phyloP scores from a whole-genome alignment of 2,113 vertebrate species.

The Anser brachyrhynchus region DNA sequence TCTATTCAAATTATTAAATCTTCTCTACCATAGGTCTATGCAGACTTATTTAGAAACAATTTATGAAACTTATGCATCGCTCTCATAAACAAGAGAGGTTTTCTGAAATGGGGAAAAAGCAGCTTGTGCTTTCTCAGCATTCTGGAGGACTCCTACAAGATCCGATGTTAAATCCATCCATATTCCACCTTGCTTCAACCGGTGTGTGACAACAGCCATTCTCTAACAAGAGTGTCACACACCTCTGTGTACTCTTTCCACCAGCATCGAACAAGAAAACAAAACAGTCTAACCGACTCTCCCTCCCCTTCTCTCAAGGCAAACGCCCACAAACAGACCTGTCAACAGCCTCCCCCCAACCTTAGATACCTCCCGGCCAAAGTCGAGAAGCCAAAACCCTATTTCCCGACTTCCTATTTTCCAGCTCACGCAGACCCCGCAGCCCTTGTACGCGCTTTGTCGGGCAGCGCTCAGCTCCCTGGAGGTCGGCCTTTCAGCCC shows the following conservation, averaged over 20 bases:
- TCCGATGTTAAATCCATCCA: neutral
- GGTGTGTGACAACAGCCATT: accelerated
- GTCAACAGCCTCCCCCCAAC: neutral
- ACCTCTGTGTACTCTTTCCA: neutral
- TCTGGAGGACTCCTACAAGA: neutral
- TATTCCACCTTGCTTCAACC: neutral
- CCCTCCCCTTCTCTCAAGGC: neutral
- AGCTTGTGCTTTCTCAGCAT: accelerated
- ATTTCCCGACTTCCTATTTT: neutral
- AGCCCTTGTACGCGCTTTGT: accelerated
- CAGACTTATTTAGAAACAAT: neutral
- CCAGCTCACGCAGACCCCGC: accelerated
- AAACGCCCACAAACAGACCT: neutral
- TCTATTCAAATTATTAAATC: neutral
- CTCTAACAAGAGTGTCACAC: neutral
- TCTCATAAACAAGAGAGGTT: neutral
- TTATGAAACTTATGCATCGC: neutral
- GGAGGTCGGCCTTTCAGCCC: neutral
- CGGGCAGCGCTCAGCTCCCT: accelerated
- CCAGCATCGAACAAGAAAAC: accelerated
- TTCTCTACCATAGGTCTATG: neutral
- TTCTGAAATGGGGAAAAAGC: neutral
- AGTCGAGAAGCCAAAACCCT: accelerated
- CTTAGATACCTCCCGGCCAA: neutral
- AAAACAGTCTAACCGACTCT: accelerated